phyloP scores from a whole-genome alignment of 2,797 vertebrate genomes.

The Enteromius afrohamiltoni region DNA sequence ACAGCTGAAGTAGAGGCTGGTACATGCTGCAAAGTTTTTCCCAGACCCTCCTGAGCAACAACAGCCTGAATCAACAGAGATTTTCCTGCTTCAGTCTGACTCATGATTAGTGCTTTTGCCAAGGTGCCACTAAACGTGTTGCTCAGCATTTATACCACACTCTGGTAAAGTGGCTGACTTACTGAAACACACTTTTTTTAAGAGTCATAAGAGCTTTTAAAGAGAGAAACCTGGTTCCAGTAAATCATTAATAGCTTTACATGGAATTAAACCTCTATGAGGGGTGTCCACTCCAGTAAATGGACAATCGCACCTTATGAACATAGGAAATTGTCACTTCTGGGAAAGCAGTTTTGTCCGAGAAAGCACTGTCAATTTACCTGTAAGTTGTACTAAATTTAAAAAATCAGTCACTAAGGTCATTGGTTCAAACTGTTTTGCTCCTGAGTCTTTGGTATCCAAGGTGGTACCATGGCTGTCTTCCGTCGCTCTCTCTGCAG shows the following conservation, averaged over 20 bases:
- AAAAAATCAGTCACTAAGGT: neutral
- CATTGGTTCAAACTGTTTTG: neutral
- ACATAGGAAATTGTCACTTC: neutral
- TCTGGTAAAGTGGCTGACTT: neutral
- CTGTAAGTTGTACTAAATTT: no score
- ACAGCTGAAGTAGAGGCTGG: neutral
- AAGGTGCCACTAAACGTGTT: neutral
- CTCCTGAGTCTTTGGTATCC: slow-evolving; percentile 5
- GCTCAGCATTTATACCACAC: slow-evolving; percentile 21
- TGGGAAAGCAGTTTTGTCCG: slow-evolving; percentile 2
- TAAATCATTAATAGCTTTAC: neutral
- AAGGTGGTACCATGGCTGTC: neutral
- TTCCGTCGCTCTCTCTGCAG: slow-evolving; percentile 24
- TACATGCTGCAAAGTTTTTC: slow-evolving; percentile 5
- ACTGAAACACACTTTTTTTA: neutral
- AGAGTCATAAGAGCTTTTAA: neutral
- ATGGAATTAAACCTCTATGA: neutral
- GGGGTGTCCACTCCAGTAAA: neutral
- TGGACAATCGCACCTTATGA: neutral
- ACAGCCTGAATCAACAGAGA: slow-evolving; percentile 55
- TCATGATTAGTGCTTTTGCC: neutral
- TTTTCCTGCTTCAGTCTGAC: slow-evolving; percentile 44
- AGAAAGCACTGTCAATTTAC: neutral
- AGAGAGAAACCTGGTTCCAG: neutral
- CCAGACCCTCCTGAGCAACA: slow-evolving; percentile 51